These are phyloP conservation scores for Dolichotis patagonum DNA, from an alignment of 2,113 vertebrate species.

Conservation along the genomic window DNA sequence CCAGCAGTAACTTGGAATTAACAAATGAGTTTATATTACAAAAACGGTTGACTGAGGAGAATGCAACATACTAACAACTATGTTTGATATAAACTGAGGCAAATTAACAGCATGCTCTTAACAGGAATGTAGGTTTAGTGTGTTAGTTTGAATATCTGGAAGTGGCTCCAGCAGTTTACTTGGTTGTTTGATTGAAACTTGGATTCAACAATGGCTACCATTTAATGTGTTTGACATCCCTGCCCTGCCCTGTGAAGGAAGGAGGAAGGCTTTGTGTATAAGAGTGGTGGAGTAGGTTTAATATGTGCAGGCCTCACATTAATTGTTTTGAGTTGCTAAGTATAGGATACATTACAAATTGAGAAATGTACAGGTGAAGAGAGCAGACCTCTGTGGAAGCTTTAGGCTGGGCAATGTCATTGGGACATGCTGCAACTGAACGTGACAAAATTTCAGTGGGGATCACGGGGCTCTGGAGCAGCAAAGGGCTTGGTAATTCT, in stretches of 20 bases:
- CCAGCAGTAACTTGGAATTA: not conserved
- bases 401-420: not conserved
- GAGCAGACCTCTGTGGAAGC: not conserved
- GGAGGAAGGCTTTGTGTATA: not conserved
- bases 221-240: not conserved
- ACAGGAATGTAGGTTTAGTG: not conserved
- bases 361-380: not conserved
- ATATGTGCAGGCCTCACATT: not conserved
- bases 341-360: not conserved
- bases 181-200: constrained; percentile 37
- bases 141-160: not conserved
- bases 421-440: not conserved
- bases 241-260: not conserved
- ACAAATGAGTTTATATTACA: not conserved
- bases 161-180: not conserved
- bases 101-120: not conserved
- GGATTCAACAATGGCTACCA: not conserved
- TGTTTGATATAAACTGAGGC: not conserved
- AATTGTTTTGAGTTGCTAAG: not conserved
- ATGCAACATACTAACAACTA: not conserved
- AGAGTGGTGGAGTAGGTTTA: not conserved
- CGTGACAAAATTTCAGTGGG: not conserved
- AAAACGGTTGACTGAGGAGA: not conserved
- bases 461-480: not conserved
- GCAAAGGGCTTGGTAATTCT: not conserved